These are phyloP conservation scores for Enteromius unitaeniatus DNA, from an alignment of 2,797 vertebrate species.

Conservation along the genomic window DNA sequence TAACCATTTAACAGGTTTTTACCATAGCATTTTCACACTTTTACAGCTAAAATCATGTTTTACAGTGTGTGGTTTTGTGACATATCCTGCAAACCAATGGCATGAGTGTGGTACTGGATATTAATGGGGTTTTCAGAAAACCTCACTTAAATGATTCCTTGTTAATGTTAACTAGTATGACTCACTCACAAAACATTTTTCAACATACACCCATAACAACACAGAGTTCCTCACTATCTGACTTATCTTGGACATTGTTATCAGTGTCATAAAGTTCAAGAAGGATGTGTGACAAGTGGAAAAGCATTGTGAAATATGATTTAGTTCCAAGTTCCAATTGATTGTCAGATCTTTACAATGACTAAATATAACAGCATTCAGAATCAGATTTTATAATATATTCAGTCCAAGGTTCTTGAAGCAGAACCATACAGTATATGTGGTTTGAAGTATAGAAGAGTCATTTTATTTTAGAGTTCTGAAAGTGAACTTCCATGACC, in stretches of 20 bases:
- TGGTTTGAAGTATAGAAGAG: neutral
- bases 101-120: neutral
- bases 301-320: neutral
- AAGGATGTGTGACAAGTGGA: neutral
- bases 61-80: neutral
- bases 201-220: neutral
- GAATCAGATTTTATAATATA: neutral
- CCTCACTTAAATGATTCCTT: neutral
- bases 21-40: too few relatives aligned
- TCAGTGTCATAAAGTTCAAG: conserved; percentile 22
- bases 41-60: too few relatives aligned
- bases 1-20: too few relatives aligned
- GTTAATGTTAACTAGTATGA: neutral
- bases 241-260: conserved; percentile 1
- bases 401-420: neutral
- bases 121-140: neutral
- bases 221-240: neutral
- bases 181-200: neutral
- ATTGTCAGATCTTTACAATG: neutral
- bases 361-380: neutral
- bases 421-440: neutral
- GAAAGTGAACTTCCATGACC: neutral
- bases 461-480: neutral
- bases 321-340: conserved; percentile 13
- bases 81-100: neutral